Base-by-base conservation (phyloP, 2,113 vertebrate species). In the Phycodurus eques region DNA sequence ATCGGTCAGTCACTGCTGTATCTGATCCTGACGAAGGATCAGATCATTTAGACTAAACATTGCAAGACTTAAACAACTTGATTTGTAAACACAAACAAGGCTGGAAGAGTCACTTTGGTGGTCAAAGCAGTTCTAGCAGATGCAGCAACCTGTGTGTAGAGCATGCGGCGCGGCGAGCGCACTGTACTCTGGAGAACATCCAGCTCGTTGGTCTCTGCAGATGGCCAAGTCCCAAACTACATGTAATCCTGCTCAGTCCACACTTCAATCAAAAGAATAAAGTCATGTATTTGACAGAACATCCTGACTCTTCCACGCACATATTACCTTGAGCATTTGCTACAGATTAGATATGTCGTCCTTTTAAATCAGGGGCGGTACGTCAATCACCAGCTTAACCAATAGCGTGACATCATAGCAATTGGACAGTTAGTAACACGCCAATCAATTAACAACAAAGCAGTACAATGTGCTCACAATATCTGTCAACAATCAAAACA, bases 201-300 rank as follows among this genome's bases (percentile, higher is more conserved):
- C 85, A 84, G 85, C 75, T 80, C 80, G 69, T 27, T 27, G 27
- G 27, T 53, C 71, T 81, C 66, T 68, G 51, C 84, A 90, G 80
- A 85, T 81, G 81, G 72, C 74, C 78, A 71, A 83, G 80, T 69
- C 80, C 79, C 59, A 70, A 83, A 83, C 76, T 64, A 77, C 78
- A 78, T 66, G 81, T 84, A 88, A 88, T 86, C 81, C 81, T 57
- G 70, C 68, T 59, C 33, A 54, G 66, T 62, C 57, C 31, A 27
- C 5, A 2, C 42, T 68, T 67, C 43, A 80, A 67, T 27, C n/a
- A 53, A 33, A 68, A 56, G 27, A 35, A 19, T 43, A 13, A 67
- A 49, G 15, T 35, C 73, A 63, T 35, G 12, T 15, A 68, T 72
- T 59, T 73, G 31, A 39, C 35, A 39, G 35, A 78, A 72, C 66